Evolutionary conservation across 2,888 invertebrate genomes (phyloP).

Genomic region (Rhorus exstirpatorius): DNA sequence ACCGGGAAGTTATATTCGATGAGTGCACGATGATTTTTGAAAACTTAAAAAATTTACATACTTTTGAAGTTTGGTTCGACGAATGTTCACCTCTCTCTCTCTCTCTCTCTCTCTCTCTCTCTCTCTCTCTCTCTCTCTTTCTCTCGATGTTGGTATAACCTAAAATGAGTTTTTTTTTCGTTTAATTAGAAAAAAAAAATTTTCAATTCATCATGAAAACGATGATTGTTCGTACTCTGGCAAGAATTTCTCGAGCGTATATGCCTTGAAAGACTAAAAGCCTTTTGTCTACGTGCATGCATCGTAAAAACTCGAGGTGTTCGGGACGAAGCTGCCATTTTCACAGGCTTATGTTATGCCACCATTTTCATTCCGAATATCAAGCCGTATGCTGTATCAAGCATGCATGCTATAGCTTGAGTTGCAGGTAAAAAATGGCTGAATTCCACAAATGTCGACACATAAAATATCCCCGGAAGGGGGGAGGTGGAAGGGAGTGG

Average conservation of each 20-base stretch:
- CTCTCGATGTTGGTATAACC: neutral
- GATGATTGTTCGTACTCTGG: neutral
- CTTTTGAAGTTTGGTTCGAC: neutral
- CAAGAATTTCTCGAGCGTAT: neutral
- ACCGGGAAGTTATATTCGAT: neutral
- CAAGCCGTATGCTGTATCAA: neutral
- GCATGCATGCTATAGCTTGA: too few species aligned
- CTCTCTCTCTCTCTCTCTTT: too few species aligned
- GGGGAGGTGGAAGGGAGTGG: too few species aligned
- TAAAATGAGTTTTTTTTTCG: neutral
- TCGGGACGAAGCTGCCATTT: neutral
- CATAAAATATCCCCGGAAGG: slow-evolving; percentile 8
- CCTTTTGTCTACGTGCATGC: too few species aligned
- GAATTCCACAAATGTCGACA: neutral
- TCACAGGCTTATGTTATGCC: neutral
- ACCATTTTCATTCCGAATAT: slow-evolving; percentile 2
- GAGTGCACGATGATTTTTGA: neutral
- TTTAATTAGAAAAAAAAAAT: neutral
- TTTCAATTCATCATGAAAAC: neutral
- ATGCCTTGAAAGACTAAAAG: neutral
- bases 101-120: too few species aligned
- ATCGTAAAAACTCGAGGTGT: neutral
- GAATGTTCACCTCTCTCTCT: too few species aligned
- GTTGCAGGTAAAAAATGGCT: neutral
- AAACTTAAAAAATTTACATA: neutral